These are phyloP conservation scores for Morus bassanus DNA, from an alignment of 2,797 vertebrate genomes.

Conservation along the genomic window DNA sequence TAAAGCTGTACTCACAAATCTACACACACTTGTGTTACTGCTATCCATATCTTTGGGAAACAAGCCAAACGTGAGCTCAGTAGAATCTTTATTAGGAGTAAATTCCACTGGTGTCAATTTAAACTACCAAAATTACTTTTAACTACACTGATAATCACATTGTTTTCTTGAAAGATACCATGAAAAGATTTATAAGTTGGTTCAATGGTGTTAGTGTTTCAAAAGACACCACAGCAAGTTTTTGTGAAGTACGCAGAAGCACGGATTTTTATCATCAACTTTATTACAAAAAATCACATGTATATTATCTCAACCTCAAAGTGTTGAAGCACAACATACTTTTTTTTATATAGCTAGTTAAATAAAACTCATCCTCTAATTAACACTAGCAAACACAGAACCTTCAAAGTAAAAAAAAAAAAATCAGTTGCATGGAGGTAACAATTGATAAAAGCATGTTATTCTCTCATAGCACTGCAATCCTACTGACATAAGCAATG, in stretches of 20 bases:
- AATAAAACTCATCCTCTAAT: background rate
- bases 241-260: background rate
- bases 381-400: background rate
- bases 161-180: background rate
- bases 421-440: background rate
- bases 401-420: background rate
- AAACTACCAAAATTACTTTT: background rate
- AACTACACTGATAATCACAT: background rate
- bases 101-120: background rate
- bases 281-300: background rate
- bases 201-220: background rate
- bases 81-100: background rate
- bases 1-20: background rate
- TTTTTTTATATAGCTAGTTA: background rate
- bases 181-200: background rate
- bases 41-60: background rate
- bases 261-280: background rate
- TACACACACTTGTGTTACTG: background rate
- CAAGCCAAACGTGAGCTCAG: background rate
- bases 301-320: background rate
- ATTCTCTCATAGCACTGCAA: background rate
- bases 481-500: background rate
- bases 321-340: fast-evolving
- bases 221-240: background rate
- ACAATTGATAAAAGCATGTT: background rate